A percentile compares a stretch with the other conserved stretches of the same genome.
These are phyloP conservation scores for Drosophila kikkawai DNA, from an alignment of 1,140 invertebrate genomes.

Conservation along the genomic window DNA sequence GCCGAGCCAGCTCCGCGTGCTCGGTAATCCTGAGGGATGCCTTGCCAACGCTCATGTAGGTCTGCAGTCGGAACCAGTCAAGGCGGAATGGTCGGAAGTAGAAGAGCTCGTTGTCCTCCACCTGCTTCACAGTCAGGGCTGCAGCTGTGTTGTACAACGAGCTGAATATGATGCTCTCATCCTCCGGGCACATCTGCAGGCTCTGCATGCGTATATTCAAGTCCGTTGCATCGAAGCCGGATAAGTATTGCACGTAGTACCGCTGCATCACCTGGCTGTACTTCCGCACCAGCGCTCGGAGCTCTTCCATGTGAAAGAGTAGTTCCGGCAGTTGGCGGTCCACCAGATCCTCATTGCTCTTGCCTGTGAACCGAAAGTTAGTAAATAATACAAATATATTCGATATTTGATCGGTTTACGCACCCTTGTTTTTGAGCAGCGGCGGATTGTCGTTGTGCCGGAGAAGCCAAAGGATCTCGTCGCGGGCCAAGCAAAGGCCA, in stretches of 20 bases:
- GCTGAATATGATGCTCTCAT: conserved; percentile 97
- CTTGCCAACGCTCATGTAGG: conserved; percentile 95
- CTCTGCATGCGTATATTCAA: conserved; percentile 96
- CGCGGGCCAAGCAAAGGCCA: conserved; percentile 96
- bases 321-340: conserved; percentile 98
- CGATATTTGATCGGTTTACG: neutral
- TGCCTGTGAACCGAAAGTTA: conserved; percentile 72
- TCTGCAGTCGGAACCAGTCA: conserved; percentile 99
- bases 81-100: conserved; percentile 97
- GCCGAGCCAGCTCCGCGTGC: conserved; percentile 93
- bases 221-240: conserved; percentile 97
- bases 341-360: conserved; percentile 94
- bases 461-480: conserved; percentile 98
- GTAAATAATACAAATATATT: neutral
- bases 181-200: conserved; percentile 94
- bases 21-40: conserved; percentile 93
- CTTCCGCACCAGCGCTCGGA: conserved; percentile 96
- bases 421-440: conserved; percentile 91
- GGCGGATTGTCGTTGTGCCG: conserved; percentile 98
- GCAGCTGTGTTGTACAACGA: conserved; percentile 96
- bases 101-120: conserved; percentile 98
- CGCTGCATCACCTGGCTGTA: conserved; percentile 98
- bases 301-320: conserved; percentile 98
- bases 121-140: conserved; percentile 96
- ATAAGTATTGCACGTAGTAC: conserved; percentile 98